A percentile compares a stretch with the other conserved stretches of the same genome.
Evolutionary conservation across 2,113 vertebrate species (phyloP).

Genomic region (Lutjanus erythropterus): DNA sequence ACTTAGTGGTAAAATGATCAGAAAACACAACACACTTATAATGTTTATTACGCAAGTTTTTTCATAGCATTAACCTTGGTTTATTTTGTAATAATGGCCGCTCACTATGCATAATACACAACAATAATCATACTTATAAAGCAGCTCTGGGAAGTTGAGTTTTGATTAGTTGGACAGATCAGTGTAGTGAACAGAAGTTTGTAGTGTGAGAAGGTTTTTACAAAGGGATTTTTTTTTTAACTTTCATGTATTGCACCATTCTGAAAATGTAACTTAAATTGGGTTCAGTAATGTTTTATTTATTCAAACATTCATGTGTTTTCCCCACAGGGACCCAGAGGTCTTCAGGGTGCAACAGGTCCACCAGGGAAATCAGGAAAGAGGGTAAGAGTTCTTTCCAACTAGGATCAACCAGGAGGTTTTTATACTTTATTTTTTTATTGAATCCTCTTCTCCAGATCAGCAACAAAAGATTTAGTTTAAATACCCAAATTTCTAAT

Average conservation of each 20-base stretch:
- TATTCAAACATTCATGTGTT: conserved; percentile 2
- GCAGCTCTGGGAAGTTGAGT: no score
- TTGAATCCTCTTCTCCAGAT: background rate
- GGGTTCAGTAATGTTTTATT: background rate
- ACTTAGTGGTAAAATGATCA: no score
- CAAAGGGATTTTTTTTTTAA: no score
- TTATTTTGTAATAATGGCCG: no score
- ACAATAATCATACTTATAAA: background rate
- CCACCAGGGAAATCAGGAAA: conserved; percentile 92
- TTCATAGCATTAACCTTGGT: no score
- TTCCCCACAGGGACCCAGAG: conserved; percentile 91
- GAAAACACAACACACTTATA: no score
- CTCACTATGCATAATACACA: no score
- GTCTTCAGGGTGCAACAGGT: conserved; percentile 92
- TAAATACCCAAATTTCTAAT: conserved; percentile 11
- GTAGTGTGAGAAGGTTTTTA: no score
- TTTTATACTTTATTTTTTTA: background rate
- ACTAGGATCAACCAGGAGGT: background rate
- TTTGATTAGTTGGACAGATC: no score
- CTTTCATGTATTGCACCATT: background rate
- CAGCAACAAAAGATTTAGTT: background rate
- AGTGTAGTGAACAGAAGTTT: no score
- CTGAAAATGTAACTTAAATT: background rate
- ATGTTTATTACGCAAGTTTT: no score
- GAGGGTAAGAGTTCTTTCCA: conserved; percentile 85